Base-by-base conservation (phyloP, 1,140 invertebrate species). In the Bombus confusus region DNA sequence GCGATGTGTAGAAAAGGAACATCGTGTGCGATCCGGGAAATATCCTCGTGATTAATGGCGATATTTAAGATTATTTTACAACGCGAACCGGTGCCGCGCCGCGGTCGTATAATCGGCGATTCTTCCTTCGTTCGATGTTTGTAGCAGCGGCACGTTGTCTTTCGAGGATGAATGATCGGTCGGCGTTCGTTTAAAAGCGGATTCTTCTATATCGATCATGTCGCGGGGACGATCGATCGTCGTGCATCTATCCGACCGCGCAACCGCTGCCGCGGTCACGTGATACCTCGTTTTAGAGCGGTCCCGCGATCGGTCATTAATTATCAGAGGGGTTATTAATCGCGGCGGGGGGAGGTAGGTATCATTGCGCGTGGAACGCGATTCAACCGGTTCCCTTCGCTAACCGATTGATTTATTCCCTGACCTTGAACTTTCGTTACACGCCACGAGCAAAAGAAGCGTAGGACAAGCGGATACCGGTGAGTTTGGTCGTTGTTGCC, bases 401-500 rank as follows among this genome's bases (percentile, higher is more conserved):
- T 31, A 77, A 83, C 73, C 86, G 66, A 74, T 90, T 91, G 85
- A 91, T 90, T 91, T 91, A 91, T 91, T 82, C 71, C 15, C 68
- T 75, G 82, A 87, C 90, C 85, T 90, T 90, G 89, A 91, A 91
- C 85, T 85, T 78, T 80, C 68, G 76, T 89, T 64, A 77, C 83
- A 25, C 43, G 79, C 41, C 28, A 72, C 37, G 72, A 57, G 77
- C 47, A 59, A 73, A 86, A 84, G 78, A 84, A 91, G 43, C 83
- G 64, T 52, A 34, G 83, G 25, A 80, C 57, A 78, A 68, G 66
- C 47, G 57, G 80, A 69, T 77, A 62, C 47, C 43, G 52, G 75
- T 57, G 89, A 92, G 94, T 94, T 95, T 94, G 93, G 86, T 95
- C 93, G 92, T 95, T 95, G 93, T 94, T 94, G 91, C 93, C 93